Base-by-base conservation (phyloP, 1,140 invertebrate genomes). In the Nasonia giraulti region DNA sequence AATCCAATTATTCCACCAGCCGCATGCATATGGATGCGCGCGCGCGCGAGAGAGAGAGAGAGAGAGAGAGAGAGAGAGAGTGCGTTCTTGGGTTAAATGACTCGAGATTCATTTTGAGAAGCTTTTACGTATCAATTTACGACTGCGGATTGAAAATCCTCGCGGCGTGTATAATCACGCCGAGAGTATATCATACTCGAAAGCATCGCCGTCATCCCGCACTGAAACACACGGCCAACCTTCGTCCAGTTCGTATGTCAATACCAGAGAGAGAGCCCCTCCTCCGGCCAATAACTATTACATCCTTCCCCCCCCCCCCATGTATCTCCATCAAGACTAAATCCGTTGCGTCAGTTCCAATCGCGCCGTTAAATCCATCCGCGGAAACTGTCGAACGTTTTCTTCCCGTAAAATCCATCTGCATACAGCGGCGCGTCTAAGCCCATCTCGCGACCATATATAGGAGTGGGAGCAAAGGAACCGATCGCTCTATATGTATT, bases 1-100 rank as follows among this genome's bases (percentile, higher is more conserved):
- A 88, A 89, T 88, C 88, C 88, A 89, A 89, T 89, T 89, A 89
- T 89, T 88, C 85, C 78, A 84, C 83, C 47, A 12, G n/a, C 33
- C 33, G 40, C 55, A 84, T 84, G 62, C 77, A 84, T 80, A 84
- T 84, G 83, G 44, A 80, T 79, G n/a, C n/a, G n/a, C n/a, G n/a
- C n/a, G 27, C 37, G 27, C 12, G 0, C 10, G 55, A 77, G 37
- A 33, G 12, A 27, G 23, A 27, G 23, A 27, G 23, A 27, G 23
- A 27, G 23, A 27, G 23, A 27, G 23, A 27, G 23, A 0, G 23
- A 27, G 17, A n/a, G 11, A 40, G 40, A 44, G 20, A 47, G 74
- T 47, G 74, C 40, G 44, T 47, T 76, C 40, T 76, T 76, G 44
- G 14, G 14, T 40, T 62, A 66, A 78, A 50, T 12, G 76, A 44